Percentiles rank a stretch among this genome's conserved stretches.
phyloP scores from a whole-genome alignment of 64 coral and sea anemone species.

The Exaiptasia diaphana region DNA sequence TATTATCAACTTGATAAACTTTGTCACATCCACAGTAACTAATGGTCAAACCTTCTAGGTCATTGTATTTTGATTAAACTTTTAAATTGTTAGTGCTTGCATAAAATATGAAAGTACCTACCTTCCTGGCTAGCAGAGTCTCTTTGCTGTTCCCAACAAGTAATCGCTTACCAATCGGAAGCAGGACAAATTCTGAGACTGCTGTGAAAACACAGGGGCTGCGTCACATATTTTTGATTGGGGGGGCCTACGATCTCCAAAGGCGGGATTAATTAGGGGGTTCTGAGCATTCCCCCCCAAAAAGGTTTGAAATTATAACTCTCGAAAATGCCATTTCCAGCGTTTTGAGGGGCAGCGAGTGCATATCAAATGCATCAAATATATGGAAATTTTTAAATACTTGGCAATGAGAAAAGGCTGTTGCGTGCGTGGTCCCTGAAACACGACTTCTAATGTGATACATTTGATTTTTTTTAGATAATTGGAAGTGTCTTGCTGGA shows the following conservation, averaged over 20 bases:
- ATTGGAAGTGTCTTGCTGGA: slow-evolving; percentile 41
- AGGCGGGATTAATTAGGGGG: not conserved
- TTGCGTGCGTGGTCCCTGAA: not conserved
- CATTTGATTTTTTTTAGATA: slow-evolving; percentile 25
- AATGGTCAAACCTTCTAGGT: no score
- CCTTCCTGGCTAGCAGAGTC: no score
- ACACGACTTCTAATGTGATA: not conserved
- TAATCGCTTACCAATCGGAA: no score
- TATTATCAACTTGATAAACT: no score
- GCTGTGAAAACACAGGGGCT: not conserved
- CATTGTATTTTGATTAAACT: no score
- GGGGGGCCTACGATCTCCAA: not conserved
- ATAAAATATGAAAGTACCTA: no score
- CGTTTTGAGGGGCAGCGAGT: not conserved
- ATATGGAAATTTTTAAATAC: not conserved
- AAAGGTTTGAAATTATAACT: not conserved
- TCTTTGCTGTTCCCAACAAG: no score
- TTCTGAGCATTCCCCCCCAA: not conserved
- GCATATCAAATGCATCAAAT: not conserved
- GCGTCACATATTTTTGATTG: not conserved
- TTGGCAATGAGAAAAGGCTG: not conserved
- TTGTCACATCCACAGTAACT: no score
- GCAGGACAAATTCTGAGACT: no score
- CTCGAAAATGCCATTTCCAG: not conserved
- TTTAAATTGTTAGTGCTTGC: no score